These are phyloP conservation scores for Poicephalus meyeri DNA, from an alignment of 2,113 vertebrate genomes.

Conservation along the genomic window DNA sequence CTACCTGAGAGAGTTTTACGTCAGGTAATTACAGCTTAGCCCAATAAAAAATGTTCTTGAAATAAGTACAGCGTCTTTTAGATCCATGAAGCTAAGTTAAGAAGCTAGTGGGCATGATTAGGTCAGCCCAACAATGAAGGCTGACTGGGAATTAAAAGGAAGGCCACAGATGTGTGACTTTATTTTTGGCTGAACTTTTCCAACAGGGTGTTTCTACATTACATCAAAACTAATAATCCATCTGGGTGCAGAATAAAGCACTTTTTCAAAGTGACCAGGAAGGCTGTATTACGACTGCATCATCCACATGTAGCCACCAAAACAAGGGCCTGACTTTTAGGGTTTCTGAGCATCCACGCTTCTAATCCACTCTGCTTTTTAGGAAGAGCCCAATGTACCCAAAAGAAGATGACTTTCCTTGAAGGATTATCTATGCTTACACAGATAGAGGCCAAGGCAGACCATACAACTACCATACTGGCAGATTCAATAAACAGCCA, in stretches of 20 bases:
- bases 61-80: background rate
- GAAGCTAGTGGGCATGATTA: slow-evolving; percentile 24
- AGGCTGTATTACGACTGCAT: background rate
- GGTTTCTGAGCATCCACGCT: background rate
- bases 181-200: slow-evolving; percentile 19
- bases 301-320: background rate
- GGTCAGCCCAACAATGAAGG: background rate
- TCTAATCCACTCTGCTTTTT: background rate
- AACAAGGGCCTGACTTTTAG: background rate
- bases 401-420: background rate
- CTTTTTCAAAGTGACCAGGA: background rate
- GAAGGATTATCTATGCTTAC: background rate
- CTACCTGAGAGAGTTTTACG: slow-evolving; percentile 15
- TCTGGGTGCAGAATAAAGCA: background rate
- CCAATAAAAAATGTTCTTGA: slow-evolving; percentile 18
- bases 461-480: fast-evolving
- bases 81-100: slow-evolving; percentile 8
- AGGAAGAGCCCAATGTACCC: background rate
- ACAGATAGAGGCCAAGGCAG: background rate
- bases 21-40: slow-evolving; percentile 46
- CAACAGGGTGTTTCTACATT: slow-evolving; percentile 45
- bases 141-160: background rate
- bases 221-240: slow-evolving; percentile 5
- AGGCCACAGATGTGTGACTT: background rate
- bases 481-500: background rate